These are phyloP conservation scores for Sebastes goodei DNA, from an alignment of 2,797 vertebrate genomes.

Conservation along the genomic window DNA sequence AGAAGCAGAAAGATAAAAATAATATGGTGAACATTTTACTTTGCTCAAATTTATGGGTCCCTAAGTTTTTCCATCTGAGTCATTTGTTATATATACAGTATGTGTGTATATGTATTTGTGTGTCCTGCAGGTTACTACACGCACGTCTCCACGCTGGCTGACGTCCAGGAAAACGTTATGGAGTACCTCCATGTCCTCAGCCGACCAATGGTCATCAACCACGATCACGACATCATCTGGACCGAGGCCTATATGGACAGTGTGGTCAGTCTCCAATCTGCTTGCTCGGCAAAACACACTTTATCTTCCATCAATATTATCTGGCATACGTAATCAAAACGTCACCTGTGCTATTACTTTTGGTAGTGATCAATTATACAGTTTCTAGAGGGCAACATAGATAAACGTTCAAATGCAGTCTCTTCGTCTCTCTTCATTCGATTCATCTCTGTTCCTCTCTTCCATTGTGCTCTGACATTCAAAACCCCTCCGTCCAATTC, in stretches of 20 bases:
- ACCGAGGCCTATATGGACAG: slow-evolving; percentile 97
- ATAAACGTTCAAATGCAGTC: not conserved
- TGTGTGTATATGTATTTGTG: slow-evolving; percentile 16
- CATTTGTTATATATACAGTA: not conserved
- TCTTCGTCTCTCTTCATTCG: not conserved
- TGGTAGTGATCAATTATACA: not conserved
- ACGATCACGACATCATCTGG: slow-evolving; percentile 96
- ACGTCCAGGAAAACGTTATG: slow-evolving; percentile 98
- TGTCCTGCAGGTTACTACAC: slow-evolving; percentile 91
- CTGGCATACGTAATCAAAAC: not conserved
- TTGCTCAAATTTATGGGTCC: not conserved
- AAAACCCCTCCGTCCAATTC: not conserved
- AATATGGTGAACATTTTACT: slow-evolving; percentile 1
- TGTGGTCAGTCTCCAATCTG: slow-evolving; percentile 82
- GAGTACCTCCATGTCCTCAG: slow-evolving; percentile 97
- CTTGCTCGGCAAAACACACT: not conserved
- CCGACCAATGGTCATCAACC: slow-evolving; percentile 97
- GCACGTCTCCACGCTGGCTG: slow-evolving; percentile 93
- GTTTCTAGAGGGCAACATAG: not conserved
- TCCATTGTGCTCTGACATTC: slow-evolving; percentile 3
- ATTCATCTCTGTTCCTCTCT: not conserved
- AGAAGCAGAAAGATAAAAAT: slow-evolving; percentile 32
- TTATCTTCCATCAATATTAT: not conserved
- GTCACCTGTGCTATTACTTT: not conserved
- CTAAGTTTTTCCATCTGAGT: not conserved